Conservation (phyloP, 2,113 vertebrate genomes). For the Drymodes brunneopygia region DNA sequence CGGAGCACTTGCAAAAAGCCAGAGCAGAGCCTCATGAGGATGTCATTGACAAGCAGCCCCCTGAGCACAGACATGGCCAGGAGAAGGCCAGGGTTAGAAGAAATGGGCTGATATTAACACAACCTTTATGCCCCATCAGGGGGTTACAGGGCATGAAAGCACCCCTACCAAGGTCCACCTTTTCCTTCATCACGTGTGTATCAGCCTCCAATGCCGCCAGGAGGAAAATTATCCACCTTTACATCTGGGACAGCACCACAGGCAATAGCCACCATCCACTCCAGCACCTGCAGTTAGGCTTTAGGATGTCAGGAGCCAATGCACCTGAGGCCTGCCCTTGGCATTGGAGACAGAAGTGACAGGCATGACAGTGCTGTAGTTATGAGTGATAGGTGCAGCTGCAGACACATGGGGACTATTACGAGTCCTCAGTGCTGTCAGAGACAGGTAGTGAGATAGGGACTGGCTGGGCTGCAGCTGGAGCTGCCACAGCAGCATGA, state of each 20-base stretch:
- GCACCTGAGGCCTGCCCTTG: background rate
- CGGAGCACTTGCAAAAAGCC: background rate
- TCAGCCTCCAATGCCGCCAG: background rate
- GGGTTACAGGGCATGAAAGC: background rate
- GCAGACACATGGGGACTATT: background rate
- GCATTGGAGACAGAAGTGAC: background rate
- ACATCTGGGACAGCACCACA: background rate
- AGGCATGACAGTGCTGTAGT: background rate
- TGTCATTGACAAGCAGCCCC: background rate
- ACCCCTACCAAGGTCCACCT: background rate
- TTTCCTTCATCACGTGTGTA: background rate
- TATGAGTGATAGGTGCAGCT: background rate
- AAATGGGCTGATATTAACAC: background rate
- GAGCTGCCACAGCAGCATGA: background rate
- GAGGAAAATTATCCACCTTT: background rate
- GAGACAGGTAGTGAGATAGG: background rate
- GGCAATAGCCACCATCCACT: background rate
- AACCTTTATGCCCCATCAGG: background rate
- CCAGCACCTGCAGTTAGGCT: background rate
- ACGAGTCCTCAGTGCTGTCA: background rate
- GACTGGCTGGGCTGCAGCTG: background rate
- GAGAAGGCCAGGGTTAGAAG: background rate
- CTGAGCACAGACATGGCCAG: accelerated
- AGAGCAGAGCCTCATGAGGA: background rate
- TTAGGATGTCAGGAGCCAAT: background rate